Percentiles rank a stretch among this genome's conserved stretches.
Conservation (phyloP, 2,113 vertebrate genomes). For the Butorides virescens region DNA sequence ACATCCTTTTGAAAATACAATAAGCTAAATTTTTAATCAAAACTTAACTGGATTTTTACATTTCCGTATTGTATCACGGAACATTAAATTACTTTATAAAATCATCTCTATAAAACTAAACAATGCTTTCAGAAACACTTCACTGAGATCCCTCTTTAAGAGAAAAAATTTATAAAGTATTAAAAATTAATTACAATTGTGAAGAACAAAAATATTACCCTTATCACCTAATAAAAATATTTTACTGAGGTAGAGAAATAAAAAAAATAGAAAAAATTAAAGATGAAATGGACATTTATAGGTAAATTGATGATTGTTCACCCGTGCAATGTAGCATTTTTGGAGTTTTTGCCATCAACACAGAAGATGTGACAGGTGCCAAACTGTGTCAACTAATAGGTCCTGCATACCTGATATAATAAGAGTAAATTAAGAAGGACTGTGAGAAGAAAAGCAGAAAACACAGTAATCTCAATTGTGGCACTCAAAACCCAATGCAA, state of each 20-base stretch:
- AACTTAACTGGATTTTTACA: neutral
- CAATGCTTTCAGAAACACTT: neutral
- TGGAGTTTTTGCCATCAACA: neutral
- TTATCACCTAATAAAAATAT: neutral
- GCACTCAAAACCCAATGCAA: neutral
- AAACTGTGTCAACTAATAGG: neutral
- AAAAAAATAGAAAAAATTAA: neutral
- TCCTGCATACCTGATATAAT: neutral
- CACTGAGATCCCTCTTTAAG: neutral
- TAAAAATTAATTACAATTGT: neutral
- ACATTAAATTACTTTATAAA: neutral
- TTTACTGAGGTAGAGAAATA: neutral
- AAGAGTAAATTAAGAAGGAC: neutral
- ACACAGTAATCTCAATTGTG: neutral
- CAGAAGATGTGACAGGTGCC: neutral
- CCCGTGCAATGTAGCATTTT: neutral
- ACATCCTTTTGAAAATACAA: neutral
- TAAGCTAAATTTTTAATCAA: neutral
- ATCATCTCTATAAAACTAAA: neutral
- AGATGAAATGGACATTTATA: neutral
- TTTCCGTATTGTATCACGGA: neutral
- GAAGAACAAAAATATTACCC: neutral
- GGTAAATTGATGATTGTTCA: neutral
- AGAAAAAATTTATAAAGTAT: neutral
- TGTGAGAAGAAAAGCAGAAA: neutral